A percentile compares a stretch with the other conserved stretches of the same genome.
phyloP scores from a whole-genome alignment of 2,113 vertebrate genomes.

The Oplegnathus fasciatus region DNA sequence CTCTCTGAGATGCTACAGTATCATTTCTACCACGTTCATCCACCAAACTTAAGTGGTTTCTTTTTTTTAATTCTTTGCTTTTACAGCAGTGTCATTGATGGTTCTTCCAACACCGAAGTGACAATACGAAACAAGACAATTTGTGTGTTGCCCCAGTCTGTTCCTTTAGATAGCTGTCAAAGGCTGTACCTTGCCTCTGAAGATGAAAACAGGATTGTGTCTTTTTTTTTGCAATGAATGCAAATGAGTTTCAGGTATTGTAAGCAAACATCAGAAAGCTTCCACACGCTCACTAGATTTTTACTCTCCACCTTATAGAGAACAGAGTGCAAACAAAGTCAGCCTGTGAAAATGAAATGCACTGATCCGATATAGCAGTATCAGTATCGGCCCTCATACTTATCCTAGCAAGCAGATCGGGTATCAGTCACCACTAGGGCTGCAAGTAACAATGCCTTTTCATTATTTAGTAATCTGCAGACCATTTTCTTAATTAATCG shows the following conservation, averaged over 20 bases:
- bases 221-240: conserved; percentile 29
- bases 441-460: neutral
- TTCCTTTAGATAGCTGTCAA: conserved; percentile 16
- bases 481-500: neutral
- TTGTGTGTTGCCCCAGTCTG: neutral
- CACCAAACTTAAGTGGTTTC: neutral
- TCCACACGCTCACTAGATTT: neutral
- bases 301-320: neutral
- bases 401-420: neutral
- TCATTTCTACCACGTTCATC: conserved; percentile 3
- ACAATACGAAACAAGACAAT: conserved; percentile 4
- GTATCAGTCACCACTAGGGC: neutral
- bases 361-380: neutral
- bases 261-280: neutral
- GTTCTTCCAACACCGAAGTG: conserved; percentile 10
- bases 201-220: conserved; percentile 45
- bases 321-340: neutral
- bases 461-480: neutral
- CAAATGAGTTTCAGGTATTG: conserved; percentile 34
- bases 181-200: conserved; percentile 3
- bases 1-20: neutral
- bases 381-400: neutral
- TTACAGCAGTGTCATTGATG: neutral
- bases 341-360: conserved; percentile 14
- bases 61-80: neutral